phyloP scores from a whole-genome alignment of 2,113 vertebrate species.

The Haplochromis vanheusdeni region DNA sequence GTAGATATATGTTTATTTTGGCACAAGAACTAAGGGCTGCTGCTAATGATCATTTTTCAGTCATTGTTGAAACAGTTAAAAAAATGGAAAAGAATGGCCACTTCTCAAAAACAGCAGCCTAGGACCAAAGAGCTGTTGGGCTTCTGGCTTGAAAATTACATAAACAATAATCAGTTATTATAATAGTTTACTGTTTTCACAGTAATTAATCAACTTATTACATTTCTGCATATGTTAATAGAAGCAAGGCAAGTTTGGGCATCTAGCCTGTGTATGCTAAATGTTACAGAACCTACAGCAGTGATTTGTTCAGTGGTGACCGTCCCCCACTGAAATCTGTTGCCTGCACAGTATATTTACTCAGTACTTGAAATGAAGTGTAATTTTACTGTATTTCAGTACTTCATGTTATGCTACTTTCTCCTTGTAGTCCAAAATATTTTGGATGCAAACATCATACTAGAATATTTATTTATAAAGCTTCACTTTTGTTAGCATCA shows the following conservation, averaged over 20 bases:
- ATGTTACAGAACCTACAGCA: not conserved
- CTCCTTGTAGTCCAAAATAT: not conserved
- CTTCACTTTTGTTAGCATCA: not conserved
- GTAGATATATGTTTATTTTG: not conserved
- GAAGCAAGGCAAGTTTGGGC: not conserved
- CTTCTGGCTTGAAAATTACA: not conserved
- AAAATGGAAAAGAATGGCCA: not conserved
- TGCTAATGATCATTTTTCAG: not conserved
- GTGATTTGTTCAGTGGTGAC: not conserved
- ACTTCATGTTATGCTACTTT: not conserved
- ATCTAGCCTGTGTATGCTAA: not conserved
- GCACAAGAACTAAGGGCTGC: not conserved
- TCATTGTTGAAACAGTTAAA: not conserved
- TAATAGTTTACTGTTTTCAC: not conserved
- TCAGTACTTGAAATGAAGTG: not conserved
- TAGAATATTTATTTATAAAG: not conserved
- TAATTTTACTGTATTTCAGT: not conserved
- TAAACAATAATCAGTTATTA: not conserved
- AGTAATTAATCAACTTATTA: not conserved
- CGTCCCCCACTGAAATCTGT: not conserved
- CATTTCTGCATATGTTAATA: not conserved
- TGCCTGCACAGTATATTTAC: not conserved
- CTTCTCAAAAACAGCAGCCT: not conserved
- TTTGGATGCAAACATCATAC: rapidly evolving
- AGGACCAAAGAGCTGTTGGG: not conserved